A percentile compares a stretch with the other conserved stretches of the same genome.
Conservation (phyloP, 2,888 invertebrate genomes). For the Spisula subtruncata region DNA sequence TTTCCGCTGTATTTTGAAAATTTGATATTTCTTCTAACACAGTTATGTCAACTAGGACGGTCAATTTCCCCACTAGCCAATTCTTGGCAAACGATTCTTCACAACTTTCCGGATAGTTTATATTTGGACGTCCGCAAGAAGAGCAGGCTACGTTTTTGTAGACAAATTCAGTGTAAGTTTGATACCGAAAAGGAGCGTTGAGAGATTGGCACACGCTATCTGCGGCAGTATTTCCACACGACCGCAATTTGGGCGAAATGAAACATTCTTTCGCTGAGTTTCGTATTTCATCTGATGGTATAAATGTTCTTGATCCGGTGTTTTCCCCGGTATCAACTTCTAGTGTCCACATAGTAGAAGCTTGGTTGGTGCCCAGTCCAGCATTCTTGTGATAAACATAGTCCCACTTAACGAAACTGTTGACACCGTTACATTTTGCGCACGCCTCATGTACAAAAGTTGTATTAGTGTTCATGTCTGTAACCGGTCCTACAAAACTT, state of each 20-base stretch:
- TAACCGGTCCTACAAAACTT: not conserved
- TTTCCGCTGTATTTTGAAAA: not conserved
- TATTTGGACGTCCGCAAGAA: not conserved
- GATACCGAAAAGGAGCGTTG: not conserved
- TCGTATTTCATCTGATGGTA: not conserved
- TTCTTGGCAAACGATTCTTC: not conserved
- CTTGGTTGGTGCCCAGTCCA: not conserved
- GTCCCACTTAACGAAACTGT: not conserved
- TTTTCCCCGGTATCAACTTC: not conserved
- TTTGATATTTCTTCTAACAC: not conserved
- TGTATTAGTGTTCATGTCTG: not conserved
- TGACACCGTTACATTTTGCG: not conserved
- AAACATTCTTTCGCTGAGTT: not conserved
- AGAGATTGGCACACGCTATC: not conserved
- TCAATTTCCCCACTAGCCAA: not conserved
- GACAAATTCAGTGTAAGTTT: no score
- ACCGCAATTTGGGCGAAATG: not conserved
- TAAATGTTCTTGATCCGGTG: not conserved
- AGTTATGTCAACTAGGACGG: not conserved
- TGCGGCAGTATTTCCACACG: not conserved
- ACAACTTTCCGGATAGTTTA: not conserved
- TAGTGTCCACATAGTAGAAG: not conserved
- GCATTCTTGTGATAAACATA: not conserved
- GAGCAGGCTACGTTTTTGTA: not conserved
- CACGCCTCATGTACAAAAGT: slow-evolving; percentile 1